Evolutionary conservation across 2,797 vertebrate genomes (phyloP), one percentile per base, ranked within the genome.

Genomic region (Echeneis naucrates): DNA sequence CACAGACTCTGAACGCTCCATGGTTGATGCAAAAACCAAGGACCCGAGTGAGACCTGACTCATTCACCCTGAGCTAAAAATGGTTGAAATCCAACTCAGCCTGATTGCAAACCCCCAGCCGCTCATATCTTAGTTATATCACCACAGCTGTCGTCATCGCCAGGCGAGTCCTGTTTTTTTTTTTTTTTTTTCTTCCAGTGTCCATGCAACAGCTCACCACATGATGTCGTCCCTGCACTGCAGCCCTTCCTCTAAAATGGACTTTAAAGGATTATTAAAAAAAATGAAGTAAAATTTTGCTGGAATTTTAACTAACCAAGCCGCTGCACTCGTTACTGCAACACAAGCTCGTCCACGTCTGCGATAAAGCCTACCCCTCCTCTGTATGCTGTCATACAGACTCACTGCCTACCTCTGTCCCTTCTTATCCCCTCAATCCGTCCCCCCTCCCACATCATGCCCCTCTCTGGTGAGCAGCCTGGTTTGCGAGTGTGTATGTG

Each of bases 401-500:
- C 67, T 26, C 54, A 33, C 67, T 47, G 35, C 68, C 68, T 76
- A 16, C 44, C 55, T 64, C 75, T 42, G 32, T 56, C 48, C 44
- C 23, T 47, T 57, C 60, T 72, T 9, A 3, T 50, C 11, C 14
- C 53, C 21, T 42, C n/a, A 23, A 7, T n/a, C 27, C 5, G 6
- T 38, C 52, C 52, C 51, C 1, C 27, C 47, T 61, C 21, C 54
- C 44, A 16, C 13, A n/a, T 78, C 78, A 57, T 47, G 68, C 66
- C 53, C 58, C 40, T 72, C 77, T 53, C 63, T 56, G 52, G 66
- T 75, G 75, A 84, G 70, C 77, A 72, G 44, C 81, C 54, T 61
- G 71, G 80, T 85, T 85, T 82, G 71, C 75, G 82, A 81, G 68
- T 75, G n/a, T 65, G 81, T 73, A 75, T 92, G 89, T 91, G 89